Evolutionary conservation across 2,797 vertebrate species (phyloP).

Genomic region (Denticeps clupeoides): DNA sequence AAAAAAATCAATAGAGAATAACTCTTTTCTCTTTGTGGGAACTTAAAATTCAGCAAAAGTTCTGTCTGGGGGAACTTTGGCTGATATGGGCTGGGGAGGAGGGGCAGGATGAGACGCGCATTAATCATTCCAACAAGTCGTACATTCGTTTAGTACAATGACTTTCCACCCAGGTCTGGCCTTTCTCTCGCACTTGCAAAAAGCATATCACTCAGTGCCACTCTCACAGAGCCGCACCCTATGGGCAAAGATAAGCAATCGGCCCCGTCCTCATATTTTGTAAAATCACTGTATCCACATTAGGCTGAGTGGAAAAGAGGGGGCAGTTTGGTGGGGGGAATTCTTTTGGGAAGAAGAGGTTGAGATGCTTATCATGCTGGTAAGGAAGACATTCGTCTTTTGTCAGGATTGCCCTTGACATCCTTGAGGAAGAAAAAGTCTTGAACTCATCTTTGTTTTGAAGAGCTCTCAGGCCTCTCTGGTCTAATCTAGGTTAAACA

Average conservation of each 20-base stretch:
- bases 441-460: slow-evolving; percentile 70
- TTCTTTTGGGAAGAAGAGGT: slow-evolving; percentile 53
- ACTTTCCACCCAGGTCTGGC: slow-evolving; percentile 22
- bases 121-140: slow-evolving; percentile 70
- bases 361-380: slow-evolving; percentile 69
- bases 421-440: slow-evolving; percentile 60
- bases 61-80: slow-evolving; percentile 57
- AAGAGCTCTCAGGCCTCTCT: slow-evolving; percentile 59
- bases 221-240: slow-evolving; percentile 56
- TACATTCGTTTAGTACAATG: slow-evolving; percentile 53
- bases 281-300: slow-evolving; percentile 58
- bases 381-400: slow-evolving; percentile 77
- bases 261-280: slow-evolving; percentile 53
- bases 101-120: slow-evolving; percentile 47
- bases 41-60: slow-evolving; percentile 63
- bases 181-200: slow-evolving; percentile 47
- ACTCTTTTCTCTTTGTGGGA: slow-evolving; percentile 64
- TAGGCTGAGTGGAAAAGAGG: slow-evolving; percentile 62
- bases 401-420: slow-evolving; percentile 76
- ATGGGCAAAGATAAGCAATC: slow-evolving; percentile 70
- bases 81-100: slow-evolving; percentile 20
- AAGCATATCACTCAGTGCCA: slow-evolving; percentile 50
- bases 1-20: slow-evolving; percentile 65
- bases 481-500: slow-evolving; percentile 71
- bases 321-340: slow-evolving; percentile 10